Conservation (phyloP, 2,797 vertebrate species). For the Syndactyla subalaris region DNA sequence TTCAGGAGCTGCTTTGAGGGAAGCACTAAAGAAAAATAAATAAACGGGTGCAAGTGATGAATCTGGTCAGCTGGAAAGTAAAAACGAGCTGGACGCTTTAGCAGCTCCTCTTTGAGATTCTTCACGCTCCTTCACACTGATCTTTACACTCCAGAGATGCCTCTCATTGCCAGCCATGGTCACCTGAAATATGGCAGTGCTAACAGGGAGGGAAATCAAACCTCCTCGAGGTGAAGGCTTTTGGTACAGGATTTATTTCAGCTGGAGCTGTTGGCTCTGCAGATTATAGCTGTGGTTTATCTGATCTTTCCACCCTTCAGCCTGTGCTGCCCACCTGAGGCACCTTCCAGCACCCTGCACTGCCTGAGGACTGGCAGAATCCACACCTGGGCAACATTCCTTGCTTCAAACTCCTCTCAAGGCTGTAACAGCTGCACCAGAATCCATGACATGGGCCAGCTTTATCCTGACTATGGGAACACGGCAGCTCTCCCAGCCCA, state of each 20-base stretch:
- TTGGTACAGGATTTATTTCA: not conserved
- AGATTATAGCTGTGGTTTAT: not conserved
- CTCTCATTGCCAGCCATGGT: not conserved
- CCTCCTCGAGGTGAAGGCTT: not conserved
- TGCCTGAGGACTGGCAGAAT: not conserved
- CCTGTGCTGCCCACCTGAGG: not conserved
- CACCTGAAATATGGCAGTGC: not conserved
- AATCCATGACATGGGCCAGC: not conserved
- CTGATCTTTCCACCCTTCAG: not conserved
- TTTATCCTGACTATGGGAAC: not conserved
- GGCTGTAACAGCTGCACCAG: not conserved
- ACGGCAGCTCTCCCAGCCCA: not conserved
- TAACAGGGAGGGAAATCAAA: not conserved
- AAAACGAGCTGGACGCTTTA: not conserved
- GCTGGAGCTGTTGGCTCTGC: not conserved
- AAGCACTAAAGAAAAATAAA: not conserved
- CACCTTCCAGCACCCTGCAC: not conserved
- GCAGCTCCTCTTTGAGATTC: not conserved
- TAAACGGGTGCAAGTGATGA: not conserved
- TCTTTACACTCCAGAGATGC: not conserved
- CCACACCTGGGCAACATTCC: too few relatives aligned
- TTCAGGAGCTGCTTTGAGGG: not conserved
- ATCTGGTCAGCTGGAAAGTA: not conserved
- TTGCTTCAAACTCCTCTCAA: not conserved
- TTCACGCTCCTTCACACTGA: accelerated